Percentiles rank a stretch among this genome's conserved stretches.
These are phyloP conservation scores for Cephalopachus bancanus DNA, from an alignment of 2,797 vertebrate species.

Conservation along the genomic window DNA sequence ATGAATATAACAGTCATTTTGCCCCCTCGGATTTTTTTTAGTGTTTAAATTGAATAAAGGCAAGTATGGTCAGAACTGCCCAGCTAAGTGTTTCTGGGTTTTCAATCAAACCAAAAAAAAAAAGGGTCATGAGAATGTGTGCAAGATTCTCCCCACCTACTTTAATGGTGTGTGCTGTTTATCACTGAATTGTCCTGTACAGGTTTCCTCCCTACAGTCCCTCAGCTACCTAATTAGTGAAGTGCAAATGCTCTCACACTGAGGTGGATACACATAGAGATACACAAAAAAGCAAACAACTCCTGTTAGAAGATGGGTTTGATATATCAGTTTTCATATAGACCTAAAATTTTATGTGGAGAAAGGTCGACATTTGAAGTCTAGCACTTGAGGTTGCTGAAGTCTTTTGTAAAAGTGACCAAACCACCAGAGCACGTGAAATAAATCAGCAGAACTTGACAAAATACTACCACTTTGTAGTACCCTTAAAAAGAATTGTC, in stretches of 20 bases:
- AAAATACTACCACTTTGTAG: not conserved
- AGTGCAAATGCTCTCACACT: rapidly evolving
- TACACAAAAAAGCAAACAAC: not conserved
- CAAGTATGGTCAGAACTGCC: constrained; percentile 60
- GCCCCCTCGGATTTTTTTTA: not conserved
- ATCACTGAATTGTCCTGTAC: not conserved
- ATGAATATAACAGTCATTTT: constrained; percentile 54
- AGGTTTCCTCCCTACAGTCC: not conserved
- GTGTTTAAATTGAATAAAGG: constrained; percentile 37
- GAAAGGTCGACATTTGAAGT: not conserved
- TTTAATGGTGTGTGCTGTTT: not conserved
- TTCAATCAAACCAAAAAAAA: constrained; percentile 20
- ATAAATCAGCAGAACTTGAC: not conserved
- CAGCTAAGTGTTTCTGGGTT: constrained; percentile 65
- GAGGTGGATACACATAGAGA: not conserved
- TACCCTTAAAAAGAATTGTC: constrained; percentile 9
- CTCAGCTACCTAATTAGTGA: not conserved
- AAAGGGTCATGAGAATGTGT: not conserved
- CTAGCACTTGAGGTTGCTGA: not conserved
- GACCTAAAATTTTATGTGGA: not conserved
- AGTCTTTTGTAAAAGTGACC: constrained; percentile 21
- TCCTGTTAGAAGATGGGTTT: not conserved
- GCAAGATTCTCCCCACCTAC: not conserved
- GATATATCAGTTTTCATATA: not conserved
- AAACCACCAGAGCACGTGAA: not conserved